phyloP scores from a whole-genome alignment of 2,797 vertebrate species.

The Clarias pachynema region DNA sequence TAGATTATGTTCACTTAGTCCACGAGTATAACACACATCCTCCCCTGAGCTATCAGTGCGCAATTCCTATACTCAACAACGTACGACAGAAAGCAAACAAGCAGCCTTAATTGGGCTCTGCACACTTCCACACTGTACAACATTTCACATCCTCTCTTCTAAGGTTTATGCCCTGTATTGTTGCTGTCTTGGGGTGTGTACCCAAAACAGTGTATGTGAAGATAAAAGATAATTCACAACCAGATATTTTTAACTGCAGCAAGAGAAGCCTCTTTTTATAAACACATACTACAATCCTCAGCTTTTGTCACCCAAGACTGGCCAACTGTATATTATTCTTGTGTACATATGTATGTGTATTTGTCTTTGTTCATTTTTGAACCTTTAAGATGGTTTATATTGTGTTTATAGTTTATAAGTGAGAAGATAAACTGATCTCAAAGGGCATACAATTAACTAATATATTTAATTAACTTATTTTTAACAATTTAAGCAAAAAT shows the following conservation, averaged over 20 bases:
- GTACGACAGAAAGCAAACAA: not conserved
- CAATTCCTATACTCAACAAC: not conserved
- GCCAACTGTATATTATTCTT: not conserved
- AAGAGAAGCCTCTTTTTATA: not conserved
- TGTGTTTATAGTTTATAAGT: not conserved
- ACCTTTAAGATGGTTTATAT: not conserved
- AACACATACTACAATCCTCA: not conserved
- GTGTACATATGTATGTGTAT: not conserved
- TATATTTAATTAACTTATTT: no score
- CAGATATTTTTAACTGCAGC: not conserved
- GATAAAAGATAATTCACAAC: not conserved
- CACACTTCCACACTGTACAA: not conserved
- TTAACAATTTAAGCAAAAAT: no score
- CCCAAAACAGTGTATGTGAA: not conserved
- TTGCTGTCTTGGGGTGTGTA: not conserved
- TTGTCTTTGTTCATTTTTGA: not conserved
- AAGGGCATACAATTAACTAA: no score
- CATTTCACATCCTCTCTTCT: not conserved
- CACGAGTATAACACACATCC: conserved; percentile 18
- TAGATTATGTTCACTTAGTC: conserved; percentile 27
- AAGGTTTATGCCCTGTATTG: no score
- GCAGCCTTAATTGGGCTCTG: not conserved
- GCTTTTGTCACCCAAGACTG: not conserved
- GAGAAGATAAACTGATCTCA: no score
- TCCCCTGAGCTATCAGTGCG: conserved; percentile 21